A percentile compares a stretch with the other conserved stretches of the same genome.
Evolutionary conservation across 2,113 vertebrate species (phyloP).

Genomic region (Athene noctua): DNA sequence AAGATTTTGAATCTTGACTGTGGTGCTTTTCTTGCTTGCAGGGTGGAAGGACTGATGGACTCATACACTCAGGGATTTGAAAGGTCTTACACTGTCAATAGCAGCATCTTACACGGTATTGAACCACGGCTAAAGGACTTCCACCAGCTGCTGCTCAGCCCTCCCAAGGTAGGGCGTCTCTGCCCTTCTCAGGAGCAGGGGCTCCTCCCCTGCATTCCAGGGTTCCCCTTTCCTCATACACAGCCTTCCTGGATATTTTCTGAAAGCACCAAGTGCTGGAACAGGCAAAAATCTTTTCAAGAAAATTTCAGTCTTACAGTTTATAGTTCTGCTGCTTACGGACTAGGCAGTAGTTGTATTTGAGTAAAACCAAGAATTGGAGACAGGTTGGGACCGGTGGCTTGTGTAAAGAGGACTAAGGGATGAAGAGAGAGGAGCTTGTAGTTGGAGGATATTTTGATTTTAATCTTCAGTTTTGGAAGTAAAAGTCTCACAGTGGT

Average conservation of each 20-base stretch:
- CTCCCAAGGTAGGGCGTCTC: conserved; percentile 83
- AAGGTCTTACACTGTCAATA: conserved; percentile 87
- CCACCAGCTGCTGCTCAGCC: conserved; percentile 91
- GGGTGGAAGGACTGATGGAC: conserved; percentile 93
- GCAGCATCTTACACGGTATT: conserved; percentile 88
- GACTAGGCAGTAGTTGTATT: neutral
- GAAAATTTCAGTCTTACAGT: fast-evolving
- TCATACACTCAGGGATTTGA: conserved; percentile 96
- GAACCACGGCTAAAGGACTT: conserved; percentile 94
- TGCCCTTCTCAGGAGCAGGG: neutral
- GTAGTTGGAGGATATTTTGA: fast-evolving
- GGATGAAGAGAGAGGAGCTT: neutral
- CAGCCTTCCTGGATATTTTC: neutral
- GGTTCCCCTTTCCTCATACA: neutral
- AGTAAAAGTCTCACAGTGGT: fast-evolving
- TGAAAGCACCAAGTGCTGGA: fast-evolving
- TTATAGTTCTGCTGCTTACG: fast-evolving
- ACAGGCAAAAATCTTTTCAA: fast-evolving
- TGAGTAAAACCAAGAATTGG: fast-evolving
- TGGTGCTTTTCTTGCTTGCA: conserved; percentile 42
- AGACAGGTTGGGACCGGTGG: neutral
- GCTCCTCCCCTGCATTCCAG: neutral
- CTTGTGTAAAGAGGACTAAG: neutral
- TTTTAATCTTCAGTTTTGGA: neutral
- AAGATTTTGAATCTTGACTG: neutral